Evolutionary conservation across 2,888 invertebrate genomes (phyloP), one percentile per base, ranked within the genome.

Genomic region (Sinhomidia bicolor): DNA sequence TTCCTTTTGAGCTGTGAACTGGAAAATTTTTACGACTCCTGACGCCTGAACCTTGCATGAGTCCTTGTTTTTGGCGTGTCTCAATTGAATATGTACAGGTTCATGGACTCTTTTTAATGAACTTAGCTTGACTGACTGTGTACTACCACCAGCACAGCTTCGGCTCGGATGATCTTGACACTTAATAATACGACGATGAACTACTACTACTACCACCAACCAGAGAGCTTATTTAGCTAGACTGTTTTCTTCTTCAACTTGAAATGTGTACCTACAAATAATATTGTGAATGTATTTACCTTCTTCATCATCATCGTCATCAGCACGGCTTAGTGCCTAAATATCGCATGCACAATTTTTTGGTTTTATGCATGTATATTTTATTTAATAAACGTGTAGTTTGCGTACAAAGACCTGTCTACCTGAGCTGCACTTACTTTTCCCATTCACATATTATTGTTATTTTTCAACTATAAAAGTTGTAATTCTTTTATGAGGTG

Each of bases 1-100:
- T 87, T 87, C 87, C 87, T 87, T 87, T 26, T 62, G 87, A 87
- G 87, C 87, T 87, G 87, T 87, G 87, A 87, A 87, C 87, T 87
- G 87, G 87, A 87, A 87, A 87, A 87, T 81, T 87, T 87, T 87
- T 79, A 80, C 79, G 87, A 87, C 87, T 80, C 81, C 81, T 87
- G 81, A 87, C 85, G 85, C 85, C 85, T 85, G 57, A 85, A 81
- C 81, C 81, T 87, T 81, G 87, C 87, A 87, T 87, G 87, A 87
- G 81, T 81, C 80, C 86, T 86, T 79, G 80, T 86, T 87, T 86
- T 74, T 87, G 87, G 87, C 87, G 87, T 87, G 87, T 87, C 87
- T 87, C 23, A 80, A 80, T 71, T 78, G 29, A 51, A 36, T 32
- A 54, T 79, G 47, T 36, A 86, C 32, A 20, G 87, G 87, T 87